Evolutionary conservation across 2,113 vertebrate genomes (phyloP), one percentile per base, ranked within the genome.

Genomic region (Scolopax mira): DNA sequence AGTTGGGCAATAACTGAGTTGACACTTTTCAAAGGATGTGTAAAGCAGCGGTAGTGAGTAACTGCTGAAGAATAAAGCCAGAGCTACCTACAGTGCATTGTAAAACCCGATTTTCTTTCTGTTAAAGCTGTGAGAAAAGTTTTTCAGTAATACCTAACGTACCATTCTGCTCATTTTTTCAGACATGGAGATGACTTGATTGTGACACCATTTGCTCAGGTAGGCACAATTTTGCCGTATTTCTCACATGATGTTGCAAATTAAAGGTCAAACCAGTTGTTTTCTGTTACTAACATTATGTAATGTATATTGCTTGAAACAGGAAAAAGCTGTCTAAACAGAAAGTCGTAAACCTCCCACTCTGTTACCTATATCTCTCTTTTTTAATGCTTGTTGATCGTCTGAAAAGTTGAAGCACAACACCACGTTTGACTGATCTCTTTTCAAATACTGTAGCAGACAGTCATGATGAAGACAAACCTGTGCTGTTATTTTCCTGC

Each of bases 101-200:
- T 79, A 77, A 61, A 81, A 83, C 5, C 37, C 72, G 23, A 48
- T 48, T 86, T 85, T 73, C 28, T 82, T 51, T 42, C 85, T 81
- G 17, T 90, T 71, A 48, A 79, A 93, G 39, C 41, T 55, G 7
- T 33, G 37, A 48, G 33, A 57, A 55, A 66, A 74, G 28, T 80
- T 81, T 81, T 49, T 48, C 41, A 24, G 6, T 64, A 69, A 37
- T 72, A 48, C 54, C 95, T 97, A 94, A 97, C 70, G 54, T 31
- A 28, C 16, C 74, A 67, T 57, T 95, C 85, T 96, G 25, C 94
- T 97, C 97, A 13, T 98, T 98, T 98, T 96, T 98, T 91, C 98
- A 99, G 99, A 98, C 99, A 99, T 55, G 99, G 99, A 97, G 99
- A 99, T 98, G 99, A 99, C 98, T 99, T 99, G 98, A 99, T 99